These are phyloP conservation scores for Drosophila aldrichi DNA, from an alignment of 2,888 invertebrate species.

Conservation along the genomic window DNA sequence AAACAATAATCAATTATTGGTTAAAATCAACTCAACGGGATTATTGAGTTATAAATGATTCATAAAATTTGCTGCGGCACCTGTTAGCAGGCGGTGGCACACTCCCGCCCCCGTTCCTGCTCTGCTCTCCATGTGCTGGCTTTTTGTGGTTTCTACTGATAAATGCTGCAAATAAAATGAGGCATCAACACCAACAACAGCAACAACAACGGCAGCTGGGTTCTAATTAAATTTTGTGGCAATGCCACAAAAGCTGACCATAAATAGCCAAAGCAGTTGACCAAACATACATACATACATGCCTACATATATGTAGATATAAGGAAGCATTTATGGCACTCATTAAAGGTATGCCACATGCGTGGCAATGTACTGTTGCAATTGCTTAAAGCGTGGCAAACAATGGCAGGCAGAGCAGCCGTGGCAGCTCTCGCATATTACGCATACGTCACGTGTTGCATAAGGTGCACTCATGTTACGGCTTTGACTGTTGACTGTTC, in stretches of 20 bases:
- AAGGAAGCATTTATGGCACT: conserved; percentile 46
- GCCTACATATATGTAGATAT: conserved; percentile 23
- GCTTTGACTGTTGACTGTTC: conserved; percentile 48
- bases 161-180: conserved; percentile 71
- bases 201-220: conserved; percentile 12
- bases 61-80: conserved; percentile 75
- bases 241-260: conserved; percentile 70
- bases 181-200: conserved; percentile 44
- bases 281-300: conserved; percentile 27
- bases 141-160: conserved; percentile 71
- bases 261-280: conserved; percentile 66
- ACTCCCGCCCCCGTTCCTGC: background rate
- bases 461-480: conserved; percentile 23
- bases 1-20: conserved; percentile 78
- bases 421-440: conserved; percentile 28
- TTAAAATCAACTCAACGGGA: conserved; percentile 78
- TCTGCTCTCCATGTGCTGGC: conserved; percentile 21
- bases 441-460: conserved; percentile 57
- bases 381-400: conserved; percentile 28
- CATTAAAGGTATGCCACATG: conserved; percentile 54
- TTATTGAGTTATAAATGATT: conserved; percentile 79
- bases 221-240: conserved; percentile 73
- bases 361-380: conserved; percentile 5
- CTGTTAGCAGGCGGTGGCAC: conserved; percentile 41
- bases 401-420: conserved; percentile 28